Base-by-base conservation (phyloP, 1,140 invertebrate genomes). In the Drosophila nebulosa region DNA sequence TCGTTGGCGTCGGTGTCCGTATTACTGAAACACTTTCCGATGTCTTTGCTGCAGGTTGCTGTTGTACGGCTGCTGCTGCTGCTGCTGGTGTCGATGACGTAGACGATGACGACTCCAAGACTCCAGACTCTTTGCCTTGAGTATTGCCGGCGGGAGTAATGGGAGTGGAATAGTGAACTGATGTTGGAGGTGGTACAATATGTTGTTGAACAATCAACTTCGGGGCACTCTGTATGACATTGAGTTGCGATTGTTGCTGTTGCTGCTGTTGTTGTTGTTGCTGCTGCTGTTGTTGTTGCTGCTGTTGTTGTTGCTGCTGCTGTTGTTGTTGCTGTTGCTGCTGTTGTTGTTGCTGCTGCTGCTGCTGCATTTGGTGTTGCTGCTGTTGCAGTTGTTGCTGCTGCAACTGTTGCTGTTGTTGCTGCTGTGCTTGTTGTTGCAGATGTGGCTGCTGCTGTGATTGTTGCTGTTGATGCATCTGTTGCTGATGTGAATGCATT, bases 141-240 rank as follows among this genome's bases (percentile, higher is more conserved):
- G 71, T 4, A 78, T 69, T n/a, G 68, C 36, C 57, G 16, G 63
- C 21, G 55, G 52, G 6, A 10, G 32, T 5, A 7, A 57, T 27
- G 7, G 30, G 36, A 18, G 50, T 9, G 21, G n/a, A 10, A 30
- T 16, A 3, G 16, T 53, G 42, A 68, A 50, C 27, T 57, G 66
- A 14, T 55, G 69, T 61, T 35, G 85, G 78, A 2, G 79, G 62
- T 22, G 74, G 52, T 5, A 85, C 79, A 62, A 86, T 81, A 22
- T 90, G 89, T 56, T 90, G 89, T 9, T 89, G 89, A 0, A 89
- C 88, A 51, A 90, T 84, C 22, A 90, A 60, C 36, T 80, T 80
- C 14, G 72, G 74, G 1, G 85, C 57, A 57, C 65, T 83, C 30
- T 86, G 89, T 55, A 90, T 86, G 9, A 90, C 84, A 72, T 90